Evolutionary conservation across 2,113 vertebrate genomes (phyloP), one percentile per base, ranked within the genome.

Genomic region (Athene cunicularia): DNA sequence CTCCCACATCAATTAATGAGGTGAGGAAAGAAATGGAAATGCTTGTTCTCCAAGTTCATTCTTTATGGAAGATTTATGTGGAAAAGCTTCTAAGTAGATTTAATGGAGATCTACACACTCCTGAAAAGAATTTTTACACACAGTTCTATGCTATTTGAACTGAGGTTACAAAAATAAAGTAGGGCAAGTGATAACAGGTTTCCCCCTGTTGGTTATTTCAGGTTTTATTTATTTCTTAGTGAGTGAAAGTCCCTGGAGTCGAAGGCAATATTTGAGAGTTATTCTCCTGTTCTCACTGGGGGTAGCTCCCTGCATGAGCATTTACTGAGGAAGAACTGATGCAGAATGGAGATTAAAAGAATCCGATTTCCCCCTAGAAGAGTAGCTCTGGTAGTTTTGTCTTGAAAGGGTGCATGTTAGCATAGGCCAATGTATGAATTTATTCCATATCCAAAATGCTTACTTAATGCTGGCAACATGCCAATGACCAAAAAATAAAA

Each of bases 11-110:
- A 95, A 71, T 94, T 80, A 94, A 90, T 73, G 88, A 88, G 50
- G 59, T 88, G 92, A 95, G 88, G 79, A 88, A 80, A 62, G 49
- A 94, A 89, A 72, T 75, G 80, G 60, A 91, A 94, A 50, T 55
- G 22, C 56, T 52, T 52, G 24, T 39, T 77, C 63, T 94, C 41
- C 35, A 62, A 96, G 88, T 88, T 88, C 32, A 70, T 70, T 92
- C 67, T 91, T 52, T 52, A 21, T 26, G 49, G 72, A 93, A 89
- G 63, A 81, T 80, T 87, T 71, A n/a, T 93, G n/a, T 88, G 75
- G 68, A 84, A 86, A 94, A 90, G 28, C 63, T 93, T 63, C 63
- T 83, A 66, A 92, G 68, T 43, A 80, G 18, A 56, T 62, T 88
- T 88, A 90, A 70, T 86, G 37, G 45, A 70, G 67, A 43, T 37